Conservation (phyloP, 2,113 vertebrate species). For the Coryphaenoides rupestris region DNA sequence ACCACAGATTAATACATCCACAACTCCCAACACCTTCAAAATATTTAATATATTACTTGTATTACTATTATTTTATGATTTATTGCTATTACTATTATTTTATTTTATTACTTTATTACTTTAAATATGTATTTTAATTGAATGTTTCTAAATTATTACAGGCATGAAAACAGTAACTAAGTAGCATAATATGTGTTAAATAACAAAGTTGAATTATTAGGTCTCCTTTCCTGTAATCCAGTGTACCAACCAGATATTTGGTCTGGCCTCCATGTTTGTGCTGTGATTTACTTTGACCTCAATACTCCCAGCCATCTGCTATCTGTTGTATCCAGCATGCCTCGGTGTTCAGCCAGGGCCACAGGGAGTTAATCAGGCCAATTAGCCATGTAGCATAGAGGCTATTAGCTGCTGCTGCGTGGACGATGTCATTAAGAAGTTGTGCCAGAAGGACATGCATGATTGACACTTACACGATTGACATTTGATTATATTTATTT, state of each 20-base stretch:
- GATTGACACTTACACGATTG: no score
- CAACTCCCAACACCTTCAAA: no score
- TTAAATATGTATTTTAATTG: no score
- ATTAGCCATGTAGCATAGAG: conserved; percentile 49
- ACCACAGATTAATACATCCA: no score
- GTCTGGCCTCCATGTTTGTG: neutral
- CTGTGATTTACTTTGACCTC: conserved; percentile 29
- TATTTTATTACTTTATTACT: no score
- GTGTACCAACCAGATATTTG: neutral
- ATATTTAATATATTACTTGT: no score
- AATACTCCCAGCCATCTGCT: conserved; percentile 56
- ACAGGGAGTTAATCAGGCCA: conserved; percentile 49
- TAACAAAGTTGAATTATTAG: neutral
- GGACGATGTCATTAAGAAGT: conserved; percentile 20
- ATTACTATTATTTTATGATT: no score
- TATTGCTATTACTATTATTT: no score
- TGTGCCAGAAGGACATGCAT: neutral
- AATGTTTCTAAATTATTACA: no score
- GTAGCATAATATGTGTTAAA: no score
- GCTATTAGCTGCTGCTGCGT: conserved; percentile 22
- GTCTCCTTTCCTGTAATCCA: neutral
- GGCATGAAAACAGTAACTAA: no score
- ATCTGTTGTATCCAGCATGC: neutral
- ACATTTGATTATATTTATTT: no score
- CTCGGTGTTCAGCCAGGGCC: conserved; percentile 29